Conservation (phyloP, 2,888 invertebrate species). For the Folsomia candida region DNA sequence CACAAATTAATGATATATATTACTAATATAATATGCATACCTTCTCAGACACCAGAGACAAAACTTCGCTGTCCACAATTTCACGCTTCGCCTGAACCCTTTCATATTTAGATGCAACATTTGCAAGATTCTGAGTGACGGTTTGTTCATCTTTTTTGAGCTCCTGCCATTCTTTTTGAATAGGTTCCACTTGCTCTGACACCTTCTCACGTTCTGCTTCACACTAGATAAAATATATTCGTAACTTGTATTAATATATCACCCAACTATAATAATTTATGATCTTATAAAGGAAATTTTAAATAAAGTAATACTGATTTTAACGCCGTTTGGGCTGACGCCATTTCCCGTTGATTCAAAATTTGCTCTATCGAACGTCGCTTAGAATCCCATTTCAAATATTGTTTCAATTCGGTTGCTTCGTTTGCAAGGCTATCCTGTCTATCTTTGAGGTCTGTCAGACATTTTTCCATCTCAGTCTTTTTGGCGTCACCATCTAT, state of each 20-base stretch:
- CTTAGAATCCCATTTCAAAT: slow-evolving; percentile 23
- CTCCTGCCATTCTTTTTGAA: slow-evolving; percentile 9
- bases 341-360: slow-evolving; percentile 23
- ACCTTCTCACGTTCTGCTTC: slow-evolving; percentile 2
- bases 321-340: neutral
- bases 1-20: no score
- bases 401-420: slow-evolving; percentile 20
- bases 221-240: slow-evolving; percentile 11
- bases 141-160: slow-evolving; percentile 14
- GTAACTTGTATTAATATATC: no score
- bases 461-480: slow-evolving; percentile 11
- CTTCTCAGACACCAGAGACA: neutral
- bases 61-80: neutral
- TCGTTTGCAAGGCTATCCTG: slow-evolving; percentile 20
- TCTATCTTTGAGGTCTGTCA: slow-evolving; percentile 14
- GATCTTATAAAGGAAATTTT: no score
- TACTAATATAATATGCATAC: neutral
- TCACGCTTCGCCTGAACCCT: neutral
- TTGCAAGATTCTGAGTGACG: neutral
- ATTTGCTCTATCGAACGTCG: slow-evolving; percentile 31
- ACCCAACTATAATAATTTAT: neutral
- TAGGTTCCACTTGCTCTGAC: neutral
- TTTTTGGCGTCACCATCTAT: slow-evolving; percentile 21
- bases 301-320: no score
- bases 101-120: neutral